Evolutionary conservation across 37 sponge, comb jelly and placozoan genomes (phyloP).

Genomic region (Oopsacas minuta): DNA sequence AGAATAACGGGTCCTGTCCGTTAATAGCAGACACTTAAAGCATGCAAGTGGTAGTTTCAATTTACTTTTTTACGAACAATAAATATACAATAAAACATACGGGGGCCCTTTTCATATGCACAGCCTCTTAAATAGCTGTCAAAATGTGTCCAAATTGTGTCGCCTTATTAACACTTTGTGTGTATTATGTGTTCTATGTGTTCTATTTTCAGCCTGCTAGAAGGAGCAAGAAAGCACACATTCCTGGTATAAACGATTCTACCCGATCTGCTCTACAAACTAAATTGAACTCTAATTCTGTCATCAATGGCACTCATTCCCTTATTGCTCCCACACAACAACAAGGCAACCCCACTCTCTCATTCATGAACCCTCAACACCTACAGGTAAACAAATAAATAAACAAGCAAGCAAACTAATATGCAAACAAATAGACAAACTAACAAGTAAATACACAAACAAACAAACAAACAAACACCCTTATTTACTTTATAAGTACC

Average conservation of each 20-base stretch:
- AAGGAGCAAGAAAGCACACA: background rate
- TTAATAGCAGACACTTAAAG: too few relatives aligned
- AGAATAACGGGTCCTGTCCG: too few relatives aligned
- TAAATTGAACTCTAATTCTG: background rate
- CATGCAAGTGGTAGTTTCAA: too few relatives aligned
- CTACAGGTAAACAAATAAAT: constrained; percentile 11
- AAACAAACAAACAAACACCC: background rate
- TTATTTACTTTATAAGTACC: background rate
- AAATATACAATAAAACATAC: too few relatives aligned
- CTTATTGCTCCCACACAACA: background rate
- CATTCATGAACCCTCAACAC: constrained; percentile 9
- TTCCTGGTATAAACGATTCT: background rate
- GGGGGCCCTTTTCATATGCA: too few relatives aligned
- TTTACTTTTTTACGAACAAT: too few relatives aligned
- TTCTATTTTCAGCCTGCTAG: background rate
- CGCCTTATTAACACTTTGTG: too few relatives aligned
- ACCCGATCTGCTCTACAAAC: background rate
- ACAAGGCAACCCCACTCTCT: constrained; percentile 6
- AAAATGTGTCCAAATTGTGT: too few relatives aligned
- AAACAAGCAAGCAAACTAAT: background rate
- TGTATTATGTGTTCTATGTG: too few relatives aligned
- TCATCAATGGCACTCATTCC: background rate
- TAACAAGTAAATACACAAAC: background rate
- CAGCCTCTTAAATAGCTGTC: too few relatives aligned
- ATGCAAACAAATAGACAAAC: background rate